Evolutionary conservation across 1,140 invertebrate genomes (phyloP).

Genomic region (Apis cerana): DNA sequence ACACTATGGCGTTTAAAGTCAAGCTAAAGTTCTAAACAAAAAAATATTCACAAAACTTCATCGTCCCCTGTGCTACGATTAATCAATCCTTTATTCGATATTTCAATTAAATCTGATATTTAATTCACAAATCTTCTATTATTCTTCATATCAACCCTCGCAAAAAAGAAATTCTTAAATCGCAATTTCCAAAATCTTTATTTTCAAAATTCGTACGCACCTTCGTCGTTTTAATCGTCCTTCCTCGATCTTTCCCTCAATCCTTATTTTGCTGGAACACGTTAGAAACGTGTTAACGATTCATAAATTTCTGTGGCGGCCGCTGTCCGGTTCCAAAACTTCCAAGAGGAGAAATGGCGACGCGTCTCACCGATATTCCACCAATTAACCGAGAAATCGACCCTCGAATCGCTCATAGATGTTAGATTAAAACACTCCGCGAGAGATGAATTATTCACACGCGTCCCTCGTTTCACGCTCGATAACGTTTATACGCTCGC

Average conservation of each 20-base stretch:
- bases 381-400: conserved; percentile 50
- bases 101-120: too few relatives aligned
- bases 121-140: too few relatives aligned
- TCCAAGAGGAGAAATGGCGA: conserved; percentile 38
- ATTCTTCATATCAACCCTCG: too few relatives aligned
- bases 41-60: too few relatives aligned
- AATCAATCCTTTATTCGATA: too few relatives aligned
- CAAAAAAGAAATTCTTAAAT: too few relatives aligned
- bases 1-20: too few relatives aligned
- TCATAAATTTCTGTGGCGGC: conserved; percentile 56
- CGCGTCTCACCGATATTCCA: conserved; percentile 43
- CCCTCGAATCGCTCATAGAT: conserved; percentile 32
- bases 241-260: conserved; percentile 8
- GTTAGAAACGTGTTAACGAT: conserved; percentile 59
- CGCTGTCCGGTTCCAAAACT: conserved; percentile 42
- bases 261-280: conserved; percentile 29
- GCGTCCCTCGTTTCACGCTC: conserved; percentile 21
- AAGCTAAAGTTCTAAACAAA: too few relatives aligned
- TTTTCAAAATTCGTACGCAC: too few relatives aligned
- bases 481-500: conserved; percentile 3
- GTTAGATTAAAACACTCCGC: not conserved
- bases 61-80: too few relatives aligned
- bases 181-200: too few relatives aligned
- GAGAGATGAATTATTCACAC: conserved; percentile 29
- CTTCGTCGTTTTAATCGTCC: not conserved